A percentile compares a stretch with the other conserved stretches of the same genome.
These are phyloP conservation scores for Naja naja DNA, from an alignment of 2,113 vertebrate genomes.

Conservation along the genomic window DNA sequence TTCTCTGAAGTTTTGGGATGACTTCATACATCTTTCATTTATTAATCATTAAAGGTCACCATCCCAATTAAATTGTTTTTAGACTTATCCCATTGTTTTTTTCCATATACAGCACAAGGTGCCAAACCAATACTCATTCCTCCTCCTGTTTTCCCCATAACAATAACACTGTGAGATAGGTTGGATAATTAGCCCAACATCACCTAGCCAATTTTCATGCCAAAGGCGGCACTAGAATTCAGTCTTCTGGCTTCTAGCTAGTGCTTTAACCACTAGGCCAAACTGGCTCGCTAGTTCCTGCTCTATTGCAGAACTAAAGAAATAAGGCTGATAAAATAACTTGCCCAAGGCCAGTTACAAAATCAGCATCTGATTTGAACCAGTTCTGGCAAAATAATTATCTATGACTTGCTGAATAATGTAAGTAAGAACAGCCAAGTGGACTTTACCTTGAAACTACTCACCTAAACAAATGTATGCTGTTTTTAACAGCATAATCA, in stretches of 20 bases:
- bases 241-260: neutral
- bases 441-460: neutral
- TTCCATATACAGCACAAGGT: too few relatives aligned
- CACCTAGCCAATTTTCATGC: neutral
- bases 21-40: neutral
- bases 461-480: neutral
- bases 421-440: neutral
- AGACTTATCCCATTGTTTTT: too few relatives aligned
- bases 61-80: neutral
- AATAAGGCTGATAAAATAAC: neutral
- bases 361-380: neutral
- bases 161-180: too few relatives aligned
- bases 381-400: neutral
- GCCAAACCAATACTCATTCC: too few relatives aligned
- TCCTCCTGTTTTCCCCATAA: too few relatives aligned
- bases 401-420: neutral
- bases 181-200: too few relatives aligned
- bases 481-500: neutral
- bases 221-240: neutral
- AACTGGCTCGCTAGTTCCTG: neutral
- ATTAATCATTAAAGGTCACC: neutral
- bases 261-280: neutral
- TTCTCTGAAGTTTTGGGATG: neutral
- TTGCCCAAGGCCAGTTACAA: neutral
- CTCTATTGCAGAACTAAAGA: neutral